Percentiles rank a stretch among this genome's conserved stretches.
These are phyloP conservation scores for Temnothorax rugatulus DNA, from an alignment of 2,888 invertebrate species.

Conservation along the genomic window DNA sequence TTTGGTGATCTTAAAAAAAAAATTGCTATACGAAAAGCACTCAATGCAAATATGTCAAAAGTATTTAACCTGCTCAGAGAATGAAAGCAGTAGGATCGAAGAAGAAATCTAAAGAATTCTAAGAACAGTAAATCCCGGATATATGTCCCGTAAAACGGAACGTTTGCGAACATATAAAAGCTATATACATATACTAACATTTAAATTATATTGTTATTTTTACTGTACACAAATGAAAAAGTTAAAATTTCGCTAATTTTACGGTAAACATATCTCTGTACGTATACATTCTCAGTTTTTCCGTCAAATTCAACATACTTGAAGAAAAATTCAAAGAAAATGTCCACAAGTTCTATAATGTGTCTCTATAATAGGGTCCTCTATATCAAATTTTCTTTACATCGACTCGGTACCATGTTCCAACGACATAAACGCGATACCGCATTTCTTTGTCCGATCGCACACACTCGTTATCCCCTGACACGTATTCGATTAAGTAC, in stretches of 20 bases:
- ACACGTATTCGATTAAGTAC: slow-evolving; percentile 60
- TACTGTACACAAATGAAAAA: too few relatives aligned
- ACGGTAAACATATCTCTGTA: background rate
- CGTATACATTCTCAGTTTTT: background rate
- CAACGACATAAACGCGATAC: slow-evolving; percentile 31
- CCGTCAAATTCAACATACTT: background rate
- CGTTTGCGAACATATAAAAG: background rate
- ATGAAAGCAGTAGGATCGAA: slow-evolving; percentile 16
- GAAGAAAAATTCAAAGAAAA: background rate
- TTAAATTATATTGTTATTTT: background rate
- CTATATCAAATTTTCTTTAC: slow-evolving; percentile 14
- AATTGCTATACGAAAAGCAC: slow-evolving; percentile 54
- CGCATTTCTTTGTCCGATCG: slow-evolving; percentile 37
- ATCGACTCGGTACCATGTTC: background rate
- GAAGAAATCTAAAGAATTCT: slow-evolving; percentile 25
- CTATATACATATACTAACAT: slow-evolving; percentile 6
- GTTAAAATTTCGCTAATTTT: background rate
- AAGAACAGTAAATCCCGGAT: slow-evolving; percentile 5
- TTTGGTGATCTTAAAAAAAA: slow-evolving; percentile 39
- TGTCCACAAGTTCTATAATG: slow-evolving; percentile 5
- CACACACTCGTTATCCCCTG: slow-evolving; percentile 40
- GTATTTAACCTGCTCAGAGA: too few relatives aligned
- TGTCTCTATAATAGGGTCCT: background rate
- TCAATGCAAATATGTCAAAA: too few relatives aligned
- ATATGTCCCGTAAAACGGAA: background rate